Base-by-base conservation (phyloP, 1,140 invertebrate species). In the Drosophila sucinea region DNA sequence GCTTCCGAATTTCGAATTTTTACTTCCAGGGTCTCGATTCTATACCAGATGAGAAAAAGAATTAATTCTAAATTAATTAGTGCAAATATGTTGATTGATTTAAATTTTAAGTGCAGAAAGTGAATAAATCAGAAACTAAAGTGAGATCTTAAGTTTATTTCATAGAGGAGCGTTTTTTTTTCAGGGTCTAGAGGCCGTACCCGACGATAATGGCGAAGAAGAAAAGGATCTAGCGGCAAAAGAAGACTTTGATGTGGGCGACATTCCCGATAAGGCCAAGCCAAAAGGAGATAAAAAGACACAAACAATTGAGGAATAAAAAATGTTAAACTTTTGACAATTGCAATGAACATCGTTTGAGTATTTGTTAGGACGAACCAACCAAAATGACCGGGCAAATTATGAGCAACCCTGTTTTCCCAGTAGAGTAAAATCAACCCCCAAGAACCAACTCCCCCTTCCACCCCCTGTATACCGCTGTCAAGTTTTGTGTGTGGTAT, bases 11-110 rank as follows among this genome's bases (percentile, higher is more conserved):
- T 17, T 57, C 1, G 70, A 58, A 23, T 70, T 77, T 64, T 77
- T 64, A 71, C 33, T 93, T 93, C 64, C 92, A 94, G 93, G 93
- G 93, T 57, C 91, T 94, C 72, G 92, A 94, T 64, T 72, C 90
- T 57, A 93, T 94, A 73, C 93, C 93, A 57, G 93, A 94, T 87
- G 91, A 93, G 72, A 92, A 91, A 91, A 78, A 74, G 32, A 70
- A 83, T 57, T 85, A 79, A 77, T 67, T 63, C 38, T 73, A 10
- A 54, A 74, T 47, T 70, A 61, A 60, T 66, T 84, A 85, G 78
- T 82, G 58, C 40, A 77, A 79, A 76, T 33, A 5, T 30, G 35
- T 54, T 58, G 76, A 70, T 67, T 89, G 60, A 47, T 57, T 81
- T 84, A 81, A 86, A 65, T 72, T 51, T 86, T 87, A 86, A 89